phyloP scores from a whole-genome alignment of 2,113 vertebrate genomes.

The Scomber japonicus region DNA sequence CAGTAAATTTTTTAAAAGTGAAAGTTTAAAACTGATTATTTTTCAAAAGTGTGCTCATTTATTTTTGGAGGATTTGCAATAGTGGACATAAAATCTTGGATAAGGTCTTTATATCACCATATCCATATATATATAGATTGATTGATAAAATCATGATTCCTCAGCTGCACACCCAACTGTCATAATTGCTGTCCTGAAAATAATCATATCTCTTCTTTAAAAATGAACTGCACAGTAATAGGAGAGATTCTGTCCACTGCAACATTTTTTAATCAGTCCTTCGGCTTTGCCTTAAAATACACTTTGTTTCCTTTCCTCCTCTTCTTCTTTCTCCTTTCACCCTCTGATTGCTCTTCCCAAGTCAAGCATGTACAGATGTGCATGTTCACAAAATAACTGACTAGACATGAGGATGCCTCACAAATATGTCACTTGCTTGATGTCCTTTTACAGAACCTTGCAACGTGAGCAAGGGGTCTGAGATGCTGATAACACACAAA shows the following conservation, averaged over 20 bases:
- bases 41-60: not conserved
- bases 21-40: not conserved
- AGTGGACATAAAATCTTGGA: not conserved
- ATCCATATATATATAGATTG: not conserved
- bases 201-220: not conserved
- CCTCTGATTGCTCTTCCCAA: slow-evolving; percentile 6
- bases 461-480: not conserved
- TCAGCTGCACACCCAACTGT: not conserved
- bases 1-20: not conserved
- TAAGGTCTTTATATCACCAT: too few species aligned
- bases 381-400: slow-evolving; percentile 2
- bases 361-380: slow-evolving; percentile 15
- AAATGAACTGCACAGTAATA: not conserved
- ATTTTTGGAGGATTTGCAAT: not conserved
- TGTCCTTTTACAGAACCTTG: not conserved
- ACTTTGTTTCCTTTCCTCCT: not conserved
- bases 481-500: slow-evolving; percentile 4
- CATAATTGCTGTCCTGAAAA: not conserved
- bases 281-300: slow-evolving; percentile 4
- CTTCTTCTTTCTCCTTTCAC: slow-evolving; percentile 5
- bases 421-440: slow-evolving; percentile 1
- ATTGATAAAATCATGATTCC: not conserved
- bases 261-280: slow-evolving; percentile 15
- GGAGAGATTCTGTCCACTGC: not conserved
- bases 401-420: not conserved